Evolutionary conservation across 1,140 invertebrate genomes (phyloP), one percentile per base, ranked within the genome.

Genomic region (Temnothorax curvispinosus): DNA sequence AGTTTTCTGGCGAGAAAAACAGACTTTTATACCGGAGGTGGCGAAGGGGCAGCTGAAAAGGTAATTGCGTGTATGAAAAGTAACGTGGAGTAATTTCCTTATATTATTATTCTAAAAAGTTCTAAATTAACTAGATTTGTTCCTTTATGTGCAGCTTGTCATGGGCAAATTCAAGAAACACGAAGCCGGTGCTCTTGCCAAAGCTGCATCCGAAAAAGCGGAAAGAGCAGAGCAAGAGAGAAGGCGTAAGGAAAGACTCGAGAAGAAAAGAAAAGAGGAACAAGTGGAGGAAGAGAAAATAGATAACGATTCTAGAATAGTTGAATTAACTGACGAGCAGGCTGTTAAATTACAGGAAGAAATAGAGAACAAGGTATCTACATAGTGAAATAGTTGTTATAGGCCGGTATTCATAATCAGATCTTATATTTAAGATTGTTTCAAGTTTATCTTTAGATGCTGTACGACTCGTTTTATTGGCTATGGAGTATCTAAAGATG

Each of bases 1-100:
- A 98, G 97, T 93, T 99, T 99, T 93, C 95, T 99, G 35, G 97
- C 98, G 0, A 96, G 99, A 89, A 99, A 99, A 96, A 99, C 99
- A 60, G 99, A 99, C 95, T 99, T 99, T 94, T 99, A 98, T 92
- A 97, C 97, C 85, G 99, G 99, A 9, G 98, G 97, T 64, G 96
- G 96, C 85, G 96, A 97, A 94, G 97, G 97, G 18, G 97, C 97
- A 88, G 98, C 98, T 95, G 97, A 98, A 95, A 97, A 97, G 94
- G 97, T 98, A 96, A 93, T 71, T 3, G 0, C 38, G 2, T 60
- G 6, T 50, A 3, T 3, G 1, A n/a, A n/a, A 44, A 41, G n/a
- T 52, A 15, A 56, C 41, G 0, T n/a, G 6, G 41, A 3, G 41
- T 56, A 7, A 27, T 18, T 60, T 56, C 21, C 13, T 18, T 50